Conservation (phyloP, 2,113 vertebrate species). For the Excalfactoria chinensis region DNA sequence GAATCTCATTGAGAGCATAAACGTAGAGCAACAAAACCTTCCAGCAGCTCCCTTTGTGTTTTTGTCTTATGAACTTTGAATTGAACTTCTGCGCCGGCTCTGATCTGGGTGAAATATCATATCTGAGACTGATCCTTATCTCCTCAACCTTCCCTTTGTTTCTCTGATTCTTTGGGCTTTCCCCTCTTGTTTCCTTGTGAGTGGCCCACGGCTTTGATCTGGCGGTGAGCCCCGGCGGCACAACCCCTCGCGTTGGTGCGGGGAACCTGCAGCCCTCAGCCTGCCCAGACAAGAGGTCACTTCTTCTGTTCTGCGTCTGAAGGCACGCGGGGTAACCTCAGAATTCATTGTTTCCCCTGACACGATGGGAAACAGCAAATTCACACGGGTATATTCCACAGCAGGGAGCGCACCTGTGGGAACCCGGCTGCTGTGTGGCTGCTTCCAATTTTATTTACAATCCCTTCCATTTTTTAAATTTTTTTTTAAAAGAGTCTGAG, state of each 20-base stretch:
- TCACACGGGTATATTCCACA: constrained; percentile 79
- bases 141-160: constrained; percentile 97
- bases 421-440: constrained; percentile 58
- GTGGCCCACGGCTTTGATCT: constrained; percentile 92
- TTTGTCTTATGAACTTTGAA: constrained; percentile 83
- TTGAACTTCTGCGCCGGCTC: constrained; percentile 90
- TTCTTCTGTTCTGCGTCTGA: constrained; percentile 73
- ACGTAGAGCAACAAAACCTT: constrained; percentile 51
- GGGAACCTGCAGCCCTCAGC: constrained; percentile 48
- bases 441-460: constrained; percentile 75
- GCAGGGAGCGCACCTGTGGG: constrained; percentile 77
- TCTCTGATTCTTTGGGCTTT: constrained; percentile 91
- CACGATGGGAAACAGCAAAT: constrained; percentile 79
- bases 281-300: constrained; percentile 76
- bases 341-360: constrained; percentile 76
- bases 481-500: constrained; percentile 39
- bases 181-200: constrained; percentile 87
- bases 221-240: constrained; percentile 78
- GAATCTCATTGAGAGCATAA: constrained; percentile 21
- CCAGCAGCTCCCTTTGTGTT: constrained; percentile 77
- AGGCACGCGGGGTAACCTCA: constrained; percentile 78
- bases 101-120: constrained; percentile 97
- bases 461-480: constrained; percentile 25
- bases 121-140: constrained; percentile 96
- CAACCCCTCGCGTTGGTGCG: constrained; percentile 73